Evolutionary conservation across 2,888 invertebrate genomes (phyloP), one percentile per base, ranked within the genome.

Genomic region (Mantis religiosa): DNA sequence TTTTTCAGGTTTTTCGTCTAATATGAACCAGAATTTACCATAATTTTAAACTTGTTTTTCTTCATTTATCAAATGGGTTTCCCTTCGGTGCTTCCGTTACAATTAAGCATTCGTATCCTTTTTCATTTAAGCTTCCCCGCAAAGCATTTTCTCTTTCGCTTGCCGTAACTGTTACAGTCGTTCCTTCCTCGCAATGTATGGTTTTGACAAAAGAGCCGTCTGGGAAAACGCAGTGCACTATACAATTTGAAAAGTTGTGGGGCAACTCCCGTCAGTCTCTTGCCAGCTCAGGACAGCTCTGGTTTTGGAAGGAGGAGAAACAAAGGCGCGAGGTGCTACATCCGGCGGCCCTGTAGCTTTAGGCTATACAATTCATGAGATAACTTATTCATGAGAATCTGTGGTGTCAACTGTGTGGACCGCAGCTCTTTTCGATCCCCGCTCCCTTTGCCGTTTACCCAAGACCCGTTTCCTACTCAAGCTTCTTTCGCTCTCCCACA

Each of bases 371-470:
- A 71, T 82, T 82, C 54, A 71, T 41, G 25, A n/a, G 88, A 88
- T 89, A 86, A 89, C 86, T 89, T 89, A 89, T 89, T 89, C 89
- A 89, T 89, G 89, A 86, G 89, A n/a, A 54, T 87, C 85, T 89
- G 87, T 81, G 88, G 87, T 89, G 87, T 87, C 84, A 89, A 88
- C 88, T 83, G 83, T 82, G 54, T 86, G 88, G 81, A 71, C 85
- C 88, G 81, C 30, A 84, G 71, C 87, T 89, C 87, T 84, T 14
- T 84, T 30, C 28, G 27, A 14, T 83, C 28, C 28, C 83, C 83
- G 54, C 25, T 71, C 25, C 25, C 54, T 71, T 71, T 71, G 54
- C 54, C 54, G 41, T 71, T 71, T 20, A 71, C 54, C 20, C 54
- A 20, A 71, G 54, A 71, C 20, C 54, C 4, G 20, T 71, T 20